A percentile compares a stretch with the other conserved stretches of the same genome.
phyloP scores from a whole-genome alignment of 2,888 invertebrate genomes.

The Dromius quadrimaculatus region DNA sequence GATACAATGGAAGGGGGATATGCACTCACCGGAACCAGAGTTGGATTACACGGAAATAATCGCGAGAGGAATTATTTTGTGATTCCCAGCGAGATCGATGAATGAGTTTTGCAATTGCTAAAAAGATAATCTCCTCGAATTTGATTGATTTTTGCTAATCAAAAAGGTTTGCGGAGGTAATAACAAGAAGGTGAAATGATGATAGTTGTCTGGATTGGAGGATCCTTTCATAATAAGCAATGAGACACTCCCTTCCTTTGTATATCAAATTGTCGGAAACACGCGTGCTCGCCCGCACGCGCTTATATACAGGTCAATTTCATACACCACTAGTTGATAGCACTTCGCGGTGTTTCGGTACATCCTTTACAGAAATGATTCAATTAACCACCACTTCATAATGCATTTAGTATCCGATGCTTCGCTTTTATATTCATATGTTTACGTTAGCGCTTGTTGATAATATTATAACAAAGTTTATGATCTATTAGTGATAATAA shows the following conservation, averaged over 20 bases:
- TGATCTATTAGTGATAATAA: background rate
- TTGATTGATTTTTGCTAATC: too few species aligned
- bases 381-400: slow-evolving; percentile 25
- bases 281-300: slow-evolving; percentile 7
- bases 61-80: background rate
- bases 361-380: slow-evolving; percentile 42
- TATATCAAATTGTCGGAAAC: slow-evolving; percentile 44
- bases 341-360: slow-evolving; percentile 32
- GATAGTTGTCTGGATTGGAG: too few species aligned
- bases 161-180: too few species aligned
- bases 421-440: slow-evolving; percentile 7
- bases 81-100: background rate
- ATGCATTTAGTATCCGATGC: slow-evolving; percentile 31
- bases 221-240: too few species aligned
- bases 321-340: background rate
- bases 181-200: too few species aligned
- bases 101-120: too few species aligned
- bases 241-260: slow-evolving; percentile 35
- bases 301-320: background rate
- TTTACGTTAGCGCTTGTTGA: background rate
- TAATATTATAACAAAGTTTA: background rate
- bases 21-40: slow-evolving; percentile 3
- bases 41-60: slow-evolving; percentile 20
- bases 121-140: too few species aligned
- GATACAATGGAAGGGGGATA: background rate